A percentile compares a stretch with the other conserved stretches of the same genome.
Conservation (phyloP, 2,797 vertebrate species). For the Phoxinus dragarum region DNA sequence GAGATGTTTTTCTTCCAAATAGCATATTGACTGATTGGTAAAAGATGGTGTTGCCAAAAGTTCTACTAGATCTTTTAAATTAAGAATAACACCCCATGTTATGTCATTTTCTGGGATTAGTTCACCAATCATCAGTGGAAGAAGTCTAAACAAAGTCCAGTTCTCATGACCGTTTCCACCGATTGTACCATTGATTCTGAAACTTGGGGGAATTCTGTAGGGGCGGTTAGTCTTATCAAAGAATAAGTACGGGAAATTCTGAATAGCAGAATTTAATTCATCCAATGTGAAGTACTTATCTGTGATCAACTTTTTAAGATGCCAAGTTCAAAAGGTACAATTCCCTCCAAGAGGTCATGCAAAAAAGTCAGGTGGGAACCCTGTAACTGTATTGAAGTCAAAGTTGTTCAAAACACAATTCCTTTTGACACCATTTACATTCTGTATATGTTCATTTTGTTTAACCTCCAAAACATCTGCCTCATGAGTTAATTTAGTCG, state of each 20-base stretch:
- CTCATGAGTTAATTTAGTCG: not conserved
- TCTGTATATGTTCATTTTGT: not conserved
- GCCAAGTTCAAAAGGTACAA: too few species aligned
- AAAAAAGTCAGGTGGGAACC: not conserved
- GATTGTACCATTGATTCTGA: constrained; percentile 1
- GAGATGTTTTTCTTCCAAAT: not conserved
- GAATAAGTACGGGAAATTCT: not conserved
- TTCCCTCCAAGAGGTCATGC: not conserved
- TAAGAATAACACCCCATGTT: not conserved
- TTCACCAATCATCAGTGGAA: not conserved
- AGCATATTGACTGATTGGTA: not conserved
- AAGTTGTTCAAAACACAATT: not conserved
- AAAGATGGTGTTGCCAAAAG: not conserved
- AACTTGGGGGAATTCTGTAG: not conserved
- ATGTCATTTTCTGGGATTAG: not conserved
- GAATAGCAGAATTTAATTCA: not conserved
- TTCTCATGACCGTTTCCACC: not conserved
- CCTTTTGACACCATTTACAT: not conserved
- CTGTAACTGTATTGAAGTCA: not conserved
- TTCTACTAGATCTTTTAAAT: not conserved
- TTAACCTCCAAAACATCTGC: not conserved
- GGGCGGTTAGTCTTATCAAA: not conserved
- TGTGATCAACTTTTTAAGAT: too few species aligned
- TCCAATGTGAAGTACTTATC: not conserved
- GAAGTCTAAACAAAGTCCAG: not conserved